phyloP scores from a whole-genome alignment of 2,113 vertebrate genomes.

The Pagrus major region DNA sequence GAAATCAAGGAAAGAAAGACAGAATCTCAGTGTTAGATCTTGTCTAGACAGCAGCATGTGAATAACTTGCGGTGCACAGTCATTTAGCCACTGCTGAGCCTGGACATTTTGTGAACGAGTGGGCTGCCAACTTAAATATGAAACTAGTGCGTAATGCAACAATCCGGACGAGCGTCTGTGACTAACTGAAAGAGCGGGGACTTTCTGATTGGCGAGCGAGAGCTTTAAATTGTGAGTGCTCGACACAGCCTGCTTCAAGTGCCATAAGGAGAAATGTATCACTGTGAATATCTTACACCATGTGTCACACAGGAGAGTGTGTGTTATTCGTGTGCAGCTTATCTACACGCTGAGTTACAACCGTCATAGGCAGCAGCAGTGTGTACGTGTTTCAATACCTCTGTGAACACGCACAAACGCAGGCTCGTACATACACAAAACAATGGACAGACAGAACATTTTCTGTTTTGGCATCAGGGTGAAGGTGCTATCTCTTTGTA shows the following conservation, averaged over 20 bases:
- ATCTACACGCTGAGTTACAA: conserved; percentile 45
- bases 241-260: conserved; percentile 23
- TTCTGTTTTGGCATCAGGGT: conserved; percentile 49
- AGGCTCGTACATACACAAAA: conserved; percentile 10
- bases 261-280: conserved; percentile 54
- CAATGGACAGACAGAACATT: background rate
- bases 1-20: conserved; percentile 50
- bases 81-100: conserved; percentile 55
- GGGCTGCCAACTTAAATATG: conserved; percentile 48
- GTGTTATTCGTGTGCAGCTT: conserved; percentile 54
- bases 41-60: conserved; percentile 63
- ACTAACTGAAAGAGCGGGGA: conserved; percentile 31
- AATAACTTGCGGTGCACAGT: conserved; percentile 51
- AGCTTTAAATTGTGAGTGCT: conserved; percentile 10
- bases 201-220: conserved; percentile 26
- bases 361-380: conserved; percentile 24
- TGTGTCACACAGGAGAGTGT: conserved; percentile 21
- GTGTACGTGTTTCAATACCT: conserved; percentile 40
- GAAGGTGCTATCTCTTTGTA: conserved; percentile 59
- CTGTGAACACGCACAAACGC: conserved; percentile 45
- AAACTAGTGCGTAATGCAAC: conserved; percentile 53
- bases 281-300: conserved; percentile 71
- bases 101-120: conserved; percentile 51
- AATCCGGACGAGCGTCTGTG: conserved; percentile 4
- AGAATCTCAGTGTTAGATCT: conserved; percentile 49